Evolutionary conservation across 37 sponge, comb jelly and placozoan species (phyloP), one percentile per base, ranked within the genome.

Genomic region (Aplysina aerophoba): DNA sequence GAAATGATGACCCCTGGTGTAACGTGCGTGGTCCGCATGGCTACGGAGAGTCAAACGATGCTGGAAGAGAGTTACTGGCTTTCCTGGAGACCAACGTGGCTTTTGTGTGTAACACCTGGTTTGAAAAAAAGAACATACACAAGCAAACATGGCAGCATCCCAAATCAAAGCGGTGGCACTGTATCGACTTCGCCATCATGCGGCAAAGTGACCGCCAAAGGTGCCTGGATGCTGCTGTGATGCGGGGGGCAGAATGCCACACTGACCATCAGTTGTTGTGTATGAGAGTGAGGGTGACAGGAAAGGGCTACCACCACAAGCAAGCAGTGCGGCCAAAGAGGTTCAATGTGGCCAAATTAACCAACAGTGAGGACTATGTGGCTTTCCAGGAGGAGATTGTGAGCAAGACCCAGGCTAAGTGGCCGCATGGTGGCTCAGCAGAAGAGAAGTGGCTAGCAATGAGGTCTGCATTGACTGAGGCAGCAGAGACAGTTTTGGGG

Each of bases 41-140:
- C 0, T 71, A 71, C 25, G n/a, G n/a, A n/a, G n/a, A n/a, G n/a
- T n/a, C n/a, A n/a, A n/a, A n/a, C n/a, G 87, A 86, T n/a, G 73
- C 85, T 40, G 85, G 85, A 25, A 37, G 54, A 13, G 84, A 84
- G 38, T 34, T 84, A 59, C 57, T 84, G 61, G 15, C 61, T 24
- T 72, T 84, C 55, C 59, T 71, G 31, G 0, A 73, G 22, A 69
- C 28, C 59, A 84, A 84, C 55, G 85, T 55, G 73, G 69, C 33
- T 79, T 34, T 66, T 27, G 83, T 62, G 31, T 80, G 87, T 58
- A 86, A 86, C 72, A 86, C 87, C 56, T 87, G 73, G 81, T 87
- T 81, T 59, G n/a, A 14, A n/a, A 87, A 87, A 33, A 78, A 63
- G 55, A 73, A 84, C 40, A 83, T 89, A 5, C 81, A 89, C 69